phyloP scores from a whole-genome alignment of 2,797 vertebrate genomes.

The Eupleurogrammus muticus region DNA sequence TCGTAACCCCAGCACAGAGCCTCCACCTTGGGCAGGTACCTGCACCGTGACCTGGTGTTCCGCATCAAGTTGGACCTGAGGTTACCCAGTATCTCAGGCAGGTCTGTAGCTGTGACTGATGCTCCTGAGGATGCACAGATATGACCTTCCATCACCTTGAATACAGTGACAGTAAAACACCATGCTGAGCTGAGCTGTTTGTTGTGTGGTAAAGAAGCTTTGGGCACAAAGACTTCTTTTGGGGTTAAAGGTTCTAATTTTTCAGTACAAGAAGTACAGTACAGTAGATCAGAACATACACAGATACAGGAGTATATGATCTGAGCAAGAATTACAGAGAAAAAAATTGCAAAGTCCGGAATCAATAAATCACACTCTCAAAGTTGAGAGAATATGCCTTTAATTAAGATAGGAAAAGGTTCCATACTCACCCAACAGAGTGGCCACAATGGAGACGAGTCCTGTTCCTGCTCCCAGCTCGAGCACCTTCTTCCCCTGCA shows the following conservation, averaged over 20 bases:
- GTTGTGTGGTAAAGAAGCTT: background rate
- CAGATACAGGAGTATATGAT: no score
- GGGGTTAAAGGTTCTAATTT: background rate
- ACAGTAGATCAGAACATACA: no score
- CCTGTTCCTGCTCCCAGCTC: slow-evolving; percentile 95
- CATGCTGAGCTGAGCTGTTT: background rate
- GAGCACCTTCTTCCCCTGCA: slow-evolving; percentile 85
- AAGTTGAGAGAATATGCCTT: no score
- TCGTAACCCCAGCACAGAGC: slow-evolving; percentile 88
- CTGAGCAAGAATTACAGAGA: no score
- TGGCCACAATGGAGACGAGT: slow-evolving; percentile 91
- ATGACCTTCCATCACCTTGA: background rate
- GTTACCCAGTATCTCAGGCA: slow-evolving; percentile 89
- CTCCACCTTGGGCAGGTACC: slow-evolving; percentile 85
- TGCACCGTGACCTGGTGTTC: slow-evolving; percentile 84
- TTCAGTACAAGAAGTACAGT: background rate
- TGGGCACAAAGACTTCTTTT: background rate
- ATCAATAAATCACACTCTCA: no score
- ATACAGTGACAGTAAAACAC: background rate
- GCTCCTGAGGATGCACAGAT: slow-evolving; percentile 82
- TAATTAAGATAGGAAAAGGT: no score
- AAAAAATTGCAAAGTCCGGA: no score
- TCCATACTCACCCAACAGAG: slow-evolving; percentile 86
- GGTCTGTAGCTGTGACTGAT: slow-evolving; percentile 90
- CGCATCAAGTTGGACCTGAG: slow-evolving; percentile 86